Evolutionary conservation across 2,888 invertebrate species (phyloP), one percentile per base, ranked within the genome.

Genomic region (Oscheius sp.): DNA sequence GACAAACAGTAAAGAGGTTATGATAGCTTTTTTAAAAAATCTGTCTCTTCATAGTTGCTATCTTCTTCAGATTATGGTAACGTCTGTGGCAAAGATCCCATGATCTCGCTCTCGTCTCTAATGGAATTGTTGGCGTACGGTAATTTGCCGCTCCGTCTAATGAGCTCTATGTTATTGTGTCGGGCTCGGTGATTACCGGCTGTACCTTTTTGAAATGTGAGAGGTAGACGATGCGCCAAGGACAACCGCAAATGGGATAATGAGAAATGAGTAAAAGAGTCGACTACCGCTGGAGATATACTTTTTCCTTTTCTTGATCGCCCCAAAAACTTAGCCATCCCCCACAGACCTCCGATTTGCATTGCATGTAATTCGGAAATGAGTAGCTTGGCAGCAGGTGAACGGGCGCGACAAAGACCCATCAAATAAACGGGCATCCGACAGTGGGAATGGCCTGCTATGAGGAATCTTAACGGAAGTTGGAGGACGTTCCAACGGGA

Each of bases 131-230:
- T 27, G 29, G 23, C 56, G 69, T 69, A 69, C 69, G 43, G 69
- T 69, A 69, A 56, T 69, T 69, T 69, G 43, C 53, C 69, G 69
- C n/a, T 23, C 55, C 69, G 55, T 41, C 56, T 55, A 56, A 69
- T 56, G 69, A 55, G 69, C 55, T 52, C 55, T 18, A 49, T 69
- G 69, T 69, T 69, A 69, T 56, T 56, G 69, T 69, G 64, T 69
- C 23, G 29, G 69, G 69, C 55, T 56, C 55, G 55, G 43, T 56
- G 69, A 69, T 69, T 69, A 69, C 69, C 55, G 69, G 55, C 69
- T 66, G 56, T 52, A 56, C 55, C 56, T 69, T 53, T 69, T 69
- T 69, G 69, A 69, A 53, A 69, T 69, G 69, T 69, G 69, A 69
- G 69, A 69, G 69, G 55, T 13, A 55, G 35, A 69, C 55, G 43